Percentiles rank a stretch among this genome's conserved stretches.
Conservation (phyloP, 2,888 invertebrate species). For the Onchidella celtica region DNA sequence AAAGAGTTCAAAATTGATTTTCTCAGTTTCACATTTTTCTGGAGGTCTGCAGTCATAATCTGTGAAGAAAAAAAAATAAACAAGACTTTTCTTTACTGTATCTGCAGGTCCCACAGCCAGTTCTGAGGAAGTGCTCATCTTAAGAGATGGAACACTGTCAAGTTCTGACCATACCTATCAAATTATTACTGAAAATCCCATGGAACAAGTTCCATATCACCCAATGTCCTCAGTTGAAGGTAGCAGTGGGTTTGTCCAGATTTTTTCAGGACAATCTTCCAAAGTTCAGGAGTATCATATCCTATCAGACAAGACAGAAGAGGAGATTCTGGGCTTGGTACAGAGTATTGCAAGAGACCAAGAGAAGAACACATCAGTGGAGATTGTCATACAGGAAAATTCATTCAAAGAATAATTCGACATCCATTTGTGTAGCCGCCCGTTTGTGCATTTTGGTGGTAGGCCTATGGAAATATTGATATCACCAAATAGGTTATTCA, state of each 20-base stretch:
- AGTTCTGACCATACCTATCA: background rate
- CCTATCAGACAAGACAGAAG: background rate
- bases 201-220: background rate
- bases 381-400: background rate
- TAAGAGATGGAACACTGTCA: background rate
- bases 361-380: background rate
- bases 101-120: too few relatives aligned
- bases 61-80: too few relatives aligned
- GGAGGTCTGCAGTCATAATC: too few relatives aligned
- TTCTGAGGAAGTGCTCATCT: background rate
- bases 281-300: background rate
- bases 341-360: background rate
- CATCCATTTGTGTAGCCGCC: too few relatives aligned
- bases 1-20: too few relatives aligned
- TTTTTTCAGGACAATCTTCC: background rate
- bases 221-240: background rate
- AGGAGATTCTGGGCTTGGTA: background rate
- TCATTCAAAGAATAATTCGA: background rate
- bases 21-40: too few relatives aligned
- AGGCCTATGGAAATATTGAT: too few relatives aligned
- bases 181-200: background rate
- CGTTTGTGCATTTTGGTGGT: too few relatives aligned
- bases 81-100: too few relatives aligned
- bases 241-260: background rate
- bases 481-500: too few relatives aligned